phyloP scores from a whole-genome alignment of 2,113 vertebrate genomes.

The Plotosus lineatus region DNA sequence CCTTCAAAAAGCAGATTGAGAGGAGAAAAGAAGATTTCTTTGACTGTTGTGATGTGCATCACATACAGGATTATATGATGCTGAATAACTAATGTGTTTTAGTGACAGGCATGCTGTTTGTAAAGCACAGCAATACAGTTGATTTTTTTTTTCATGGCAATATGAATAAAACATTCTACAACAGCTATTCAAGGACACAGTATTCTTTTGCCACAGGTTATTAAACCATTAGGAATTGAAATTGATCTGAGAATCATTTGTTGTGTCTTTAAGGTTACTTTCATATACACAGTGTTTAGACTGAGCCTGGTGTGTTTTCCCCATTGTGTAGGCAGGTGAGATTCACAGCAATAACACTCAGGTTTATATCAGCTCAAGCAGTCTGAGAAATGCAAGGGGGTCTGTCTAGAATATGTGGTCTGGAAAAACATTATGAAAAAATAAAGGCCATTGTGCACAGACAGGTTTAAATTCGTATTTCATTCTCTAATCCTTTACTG shows the following conservation, averaged over 20 bases:
- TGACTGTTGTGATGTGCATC: neutral
- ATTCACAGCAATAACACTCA: neutral
- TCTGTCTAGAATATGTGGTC: neutral
- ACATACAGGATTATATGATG: slow-evolving; percentile 18
- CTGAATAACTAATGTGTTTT: slow-evolving; percentile 21
- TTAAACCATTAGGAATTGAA: slow-evolving; percentile 5
- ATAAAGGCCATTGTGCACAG: neutral
- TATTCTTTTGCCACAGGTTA: neutral
- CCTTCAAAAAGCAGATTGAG: neutral
- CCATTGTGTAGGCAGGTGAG: neutral
- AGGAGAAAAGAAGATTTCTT: neutral
- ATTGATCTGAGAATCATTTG: neutral
- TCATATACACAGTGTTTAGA: neutral
- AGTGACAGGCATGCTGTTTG: slow-evolving; percentile 19
- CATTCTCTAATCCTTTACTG: neutral
- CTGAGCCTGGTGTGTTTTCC: neutral
- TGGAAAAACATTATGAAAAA: neutral
- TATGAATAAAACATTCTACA: slow-evolving; percentile 32
- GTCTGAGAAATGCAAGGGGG: neutral
- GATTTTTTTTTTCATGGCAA: neutral
- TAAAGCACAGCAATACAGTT: neutral
- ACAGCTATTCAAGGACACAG: neutral
- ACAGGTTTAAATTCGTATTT: neutral
- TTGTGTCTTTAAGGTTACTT: neutral
- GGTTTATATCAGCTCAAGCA: neutral